These are phyloP conservation scores for Osmerus eperlanus DNA, from an alignment of 2,113 vertebrate species.

Conservation along the genomic window DNA sequence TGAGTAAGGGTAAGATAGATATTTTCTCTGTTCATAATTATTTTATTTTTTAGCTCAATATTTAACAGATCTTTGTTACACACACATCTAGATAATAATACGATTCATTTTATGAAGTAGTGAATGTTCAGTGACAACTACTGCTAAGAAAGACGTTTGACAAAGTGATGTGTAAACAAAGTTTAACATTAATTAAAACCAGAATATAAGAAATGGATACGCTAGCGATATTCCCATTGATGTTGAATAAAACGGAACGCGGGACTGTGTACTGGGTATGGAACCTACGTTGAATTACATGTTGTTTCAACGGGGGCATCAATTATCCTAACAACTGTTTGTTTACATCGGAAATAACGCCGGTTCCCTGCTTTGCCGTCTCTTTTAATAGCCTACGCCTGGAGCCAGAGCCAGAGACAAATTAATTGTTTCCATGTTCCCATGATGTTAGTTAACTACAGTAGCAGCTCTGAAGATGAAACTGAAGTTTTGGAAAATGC, in stretches of 20 bases:
- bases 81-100: no score
- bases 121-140: no score
- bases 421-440: not conserved
- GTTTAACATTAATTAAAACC: no score
- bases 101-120: no score
- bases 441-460: constrained; percentile 72
- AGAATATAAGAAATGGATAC: no score
- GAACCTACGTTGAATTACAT: not conserved
- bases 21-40: no score
- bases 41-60: no score
- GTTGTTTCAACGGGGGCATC: constrained; percentile 40
- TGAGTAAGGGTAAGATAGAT: not conserved
- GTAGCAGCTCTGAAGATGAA: constrained; percentile 74
- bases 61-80: no score
- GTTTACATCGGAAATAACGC: constrained; percentile 50
- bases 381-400: not conserved
- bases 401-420: not conserved
- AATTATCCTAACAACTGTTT: constrained; percentile 23
- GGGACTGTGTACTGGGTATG: not conserved
- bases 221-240: no score
- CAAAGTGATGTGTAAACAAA: no score
- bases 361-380: not conserved
- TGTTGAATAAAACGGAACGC: not conserved
- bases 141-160: no score
- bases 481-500: not conserved